Percentiles rank a stretch among this genome's conserved stretches.
Evolutionary conservation across 2,113 vertebrate species (phyloP).

Genomic region (Pelvicachromis taeniatus): DNA sequence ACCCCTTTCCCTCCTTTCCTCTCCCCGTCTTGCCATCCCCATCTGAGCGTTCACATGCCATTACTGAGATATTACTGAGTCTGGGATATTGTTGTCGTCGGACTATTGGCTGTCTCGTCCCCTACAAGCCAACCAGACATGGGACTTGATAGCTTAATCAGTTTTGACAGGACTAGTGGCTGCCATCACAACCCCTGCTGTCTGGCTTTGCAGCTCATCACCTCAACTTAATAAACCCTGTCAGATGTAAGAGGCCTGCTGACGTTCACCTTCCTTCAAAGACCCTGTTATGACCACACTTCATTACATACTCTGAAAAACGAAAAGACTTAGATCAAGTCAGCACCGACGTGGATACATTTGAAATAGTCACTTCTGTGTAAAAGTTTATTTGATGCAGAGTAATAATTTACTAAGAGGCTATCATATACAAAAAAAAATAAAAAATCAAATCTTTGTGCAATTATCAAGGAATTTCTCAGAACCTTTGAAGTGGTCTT

Average conservation of each 20-base stretch:
- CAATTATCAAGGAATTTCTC: not conserved
- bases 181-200: conserved; percentile 19
- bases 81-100: not conserved
- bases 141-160: conserved; percentile 29
- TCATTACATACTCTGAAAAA: not conserved
- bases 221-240: conserved; percentile 30
- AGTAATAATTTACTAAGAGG: not conserved
- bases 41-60: not conserved
- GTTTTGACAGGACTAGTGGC: conserved; percentile 27
- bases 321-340: not conserved
- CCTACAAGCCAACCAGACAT: not conserved
- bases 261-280: not conserved
- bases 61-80: conserved; percentile 9
- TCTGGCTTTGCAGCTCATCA: conserved; percentile 25
- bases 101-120: not conserved
- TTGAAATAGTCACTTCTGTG: not conserved
- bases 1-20: not conserved
- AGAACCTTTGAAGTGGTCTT: not conserved
- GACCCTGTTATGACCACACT: not conserved
- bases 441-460: not conserved
- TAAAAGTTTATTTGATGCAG: not conserved
- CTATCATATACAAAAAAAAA: not conserved
- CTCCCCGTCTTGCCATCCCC: not conserved
- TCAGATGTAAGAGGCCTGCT: conserved; percentile 13
- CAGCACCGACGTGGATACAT: not conserved